Evolutionary conservation across 2,797 vertebrate genomes (phyloP).

Genomic region (Aeoliscus strigatus): DNA sequence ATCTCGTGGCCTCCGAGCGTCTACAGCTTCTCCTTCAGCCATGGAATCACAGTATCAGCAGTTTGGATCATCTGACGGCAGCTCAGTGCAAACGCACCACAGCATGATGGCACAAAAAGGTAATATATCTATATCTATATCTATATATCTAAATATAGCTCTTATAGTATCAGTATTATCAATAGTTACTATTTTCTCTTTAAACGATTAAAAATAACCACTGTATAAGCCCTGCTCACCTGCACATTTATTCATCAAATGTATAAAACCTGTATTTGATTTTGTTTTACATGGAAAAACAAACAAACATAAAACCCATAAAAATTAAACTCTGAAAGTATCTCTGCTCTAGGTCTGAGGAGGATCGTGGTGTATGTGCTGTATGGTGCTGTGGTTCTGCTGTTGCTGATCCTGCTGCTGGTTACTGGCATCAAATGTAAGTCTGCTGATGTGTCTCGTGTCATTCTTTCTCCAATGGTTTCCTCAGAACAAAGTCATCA

Average conservation of each 20-base stretch:
- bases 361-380: conserved; percentile 42
- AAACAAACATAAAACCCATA: no score
- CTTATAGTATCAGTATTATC: no score
- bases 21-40: conserved; percentile 11
- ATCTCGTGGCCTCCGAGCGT: no score
- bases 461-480: no score
- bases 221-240: no score
- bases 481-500: neutral
- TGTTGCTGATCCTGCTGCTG: conserved; percentile 63
- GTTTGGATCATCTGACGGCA: conserved; percentile 35
- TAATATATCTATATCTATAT: conserved; percentile 11
- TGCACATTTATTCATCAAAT: no score
- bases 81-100: neutral
- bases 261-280: no score
- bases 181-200: no score
- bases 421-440: conserved; percentile 68
- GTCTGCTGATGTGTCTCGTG: neutral
- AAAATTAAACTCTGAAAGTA: neutral
- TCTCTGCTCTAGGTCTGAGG: conserved; percentile 41
- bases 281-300: no score
- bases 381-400: conserved; percentile 54
- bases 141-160: no score
- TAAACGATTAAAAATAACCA: no score
- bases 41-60: conserved; percentile 64
- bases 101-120: conserved; percentile 16